Base-by-base conservation (phyloP, 2,888 invertebrate genomes). In the Dysmachus trigonus region DNA sequence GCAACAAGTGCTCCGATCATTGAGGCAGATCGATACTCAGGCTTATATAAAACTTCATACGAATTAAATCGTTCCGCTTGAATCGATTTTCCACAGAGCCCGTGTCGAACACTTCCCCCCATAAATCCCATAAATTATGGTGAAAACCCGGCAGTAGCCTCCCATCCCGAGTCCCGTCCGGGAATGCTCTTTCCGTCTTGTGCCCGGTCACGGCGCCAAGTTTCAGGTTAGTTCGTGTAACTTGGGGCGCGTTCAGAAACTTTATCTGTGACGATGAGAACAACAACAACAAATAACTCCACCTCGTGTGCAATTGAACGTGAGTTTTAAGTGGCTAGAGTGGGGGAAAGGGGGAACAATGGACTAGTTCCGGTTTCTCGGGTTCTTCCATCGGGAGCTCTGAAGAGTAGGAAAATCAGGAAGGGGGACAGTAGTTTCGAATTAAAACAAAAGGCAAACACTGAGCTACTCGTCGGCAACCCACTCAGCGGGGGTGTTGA, bases 131-230 rank as follows among this genome's bases (percentile, higher is more conserved):
- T 86, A 85, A 0, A 85, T 88, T 53, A 87, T 87, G 81, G 51
- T 85, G 13, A 88, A n/a, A 87, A 84, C 88, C 88, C 10, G 85
- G 84, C 71, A 87, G 87, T 71, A 51, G n/a, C n/a, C n/a, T 86
- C 77, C 81, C 87, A 31, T 22, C n/a, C 73, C 51, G n/a, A n/a
- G n/a, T 86, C 77, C 81, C 87, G 35, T 22, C n/a, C 10, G 62
- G 85, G 18, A 82, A 77, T 47, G 7, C 87, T 30, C 47, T 87
- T 51, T 88, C 87, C 6, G 91, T 95, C 88, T 91, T 94, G 89
- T 95, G 95, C 92, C 95, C 95, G 87, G 95, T 95, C 35, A 95
- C 95, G 87, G 94, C 95, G 90, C 95, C 95, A 90, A 91, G 93
- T 89, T 94, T 94, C 93, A 95, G 95, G 95, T 95, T 93, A 88